Evolutionary conservation across 1,140 invertebrate genomes (phyloP).

Genomic region (Bombus impatiens): DNA sequence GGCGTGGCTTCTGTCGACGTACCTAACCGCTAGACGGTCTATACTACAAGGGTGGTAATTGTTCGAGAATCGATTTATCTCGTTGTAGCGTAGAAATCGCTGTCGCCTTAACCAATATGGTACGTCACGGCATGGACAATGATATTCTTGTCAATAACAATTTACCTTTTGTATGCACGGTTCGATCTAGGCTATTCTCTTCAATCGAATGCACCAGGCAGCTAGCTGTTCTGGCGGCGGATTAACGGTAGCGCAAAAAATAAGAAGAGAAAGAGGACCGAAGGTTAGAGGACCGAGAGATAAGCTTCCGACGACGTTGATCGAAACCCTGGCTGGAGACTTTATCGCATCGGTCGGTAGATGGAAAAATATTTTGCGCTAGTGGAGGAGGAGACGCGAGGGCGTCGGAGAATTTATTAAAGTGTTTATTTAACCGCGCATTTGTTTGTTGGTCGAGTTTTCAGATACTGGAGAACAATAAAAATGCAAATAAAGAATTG

Average conservation of each 20-base stretch:
- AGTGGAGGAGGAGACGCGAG: neutral
- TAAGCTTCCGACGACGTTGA: neutral
- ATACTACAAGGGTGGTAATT: slow-evolving; percentile 60
- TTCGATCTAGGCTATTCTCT: slow-evolving; percentile 32
- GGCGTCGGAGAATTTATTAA: slow-evolving; percentile 27
- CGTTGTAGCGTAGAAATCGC: slow-evolving; percentile 32
- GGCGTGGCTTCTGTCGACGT: slow-evolving; percentile 40
- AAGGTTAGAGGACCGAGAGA: no score
- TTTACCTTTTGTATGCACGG: slow-evolving; percentile 47
- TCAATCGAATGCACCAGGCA: neutral
- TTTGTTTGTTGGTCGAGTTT: slow-evolving; percentile 19
- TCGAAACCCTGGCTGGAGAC: neutral
- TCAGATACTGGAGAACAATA: slow-evolving; percentile 28
- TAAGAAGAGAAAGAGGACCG: no score
- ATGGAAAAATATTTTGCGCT: slow-evolving; percentile 13
- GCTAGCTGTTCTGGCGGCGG: neutral
- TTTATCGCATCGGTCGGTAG: neutral
- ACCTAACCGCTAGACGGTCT: slow-evolving; percentile 21
- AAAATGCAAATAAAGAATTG: slow-evolving; percentile 55
- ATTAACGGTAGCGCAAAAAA: no score
- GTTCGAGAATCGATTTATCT: slow-evolving; percentile 66
- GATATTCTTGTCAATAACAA: slow-evolving; percentile 66
- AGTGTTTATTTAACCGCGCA: slow-evolving; percentile 33
- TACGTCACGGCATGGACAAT: slow-evolving; percentile 50
- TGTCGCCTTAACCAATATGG: slow-evolving; percentile 60